A percentile compares a stretch with the other conserved stretches of the same genome.
These are phyloP conservation scores for Camelus bactrianus DNA, from an alignment of 2,113 vertebrate genomes.

Conservation along the genomic window DNA sequence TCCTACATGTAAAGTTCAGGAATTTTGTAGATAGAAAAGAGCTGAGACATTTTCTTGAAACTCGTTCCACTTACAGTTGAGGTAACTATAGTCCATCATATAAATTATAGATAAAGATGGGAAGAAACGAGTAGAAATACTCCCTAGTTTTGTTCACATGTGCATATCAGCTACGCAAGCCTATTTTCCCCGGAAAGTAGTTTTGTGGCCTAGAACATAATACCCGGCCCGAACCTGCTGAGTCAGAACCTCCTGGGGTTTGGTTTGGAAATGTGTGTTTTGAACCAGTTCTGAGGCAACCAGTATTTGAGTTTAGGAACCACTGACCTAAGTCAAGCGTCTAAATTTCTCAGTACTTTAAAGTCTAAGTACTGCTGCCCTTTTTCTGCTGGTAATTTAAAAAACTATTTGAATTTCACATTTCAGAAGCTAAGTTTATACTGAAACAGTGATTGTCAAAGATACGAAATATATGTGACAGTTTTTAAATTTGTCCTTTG, in stretches of 20 bases:
- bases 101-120: not conserved
- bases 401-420: not conserved
- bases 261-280: not conserved
- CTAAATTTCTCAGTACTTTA: not conserved
- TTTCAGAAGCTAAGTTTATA: not conserved
- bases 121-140: not conserved
- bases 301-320: not conserved
- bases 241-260: not conserved
- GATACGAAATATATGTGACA: not conserved
- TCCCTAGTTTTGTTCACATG: not conserved
- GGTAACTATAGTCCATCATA: not conserved
- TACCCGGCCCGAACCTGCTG: not conserved
- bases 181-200: not conserved
- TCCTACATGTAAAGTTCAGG: not conserved
- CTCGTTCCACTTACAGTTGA: not conserved
- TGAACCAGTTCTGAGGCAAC: not conserved
- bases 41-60: not conserved
- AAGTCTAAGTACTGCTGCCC: not conserved
- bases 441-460: not conserved
- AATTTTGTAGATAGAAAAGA: not conserved
- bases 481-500: not conserved
- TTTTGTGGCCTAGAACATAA: not conserved
- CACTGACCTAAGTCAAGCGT: not conserved
- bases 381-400: not conserved
- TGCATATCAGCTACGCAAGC: not conserved